Percentiles rank a stretch among this genome's conserved stretches.
Evolutionary conservation across 1,140 invertebrate genomes (phyloP).

Genomic region (Aphidius ervi): DNA sequence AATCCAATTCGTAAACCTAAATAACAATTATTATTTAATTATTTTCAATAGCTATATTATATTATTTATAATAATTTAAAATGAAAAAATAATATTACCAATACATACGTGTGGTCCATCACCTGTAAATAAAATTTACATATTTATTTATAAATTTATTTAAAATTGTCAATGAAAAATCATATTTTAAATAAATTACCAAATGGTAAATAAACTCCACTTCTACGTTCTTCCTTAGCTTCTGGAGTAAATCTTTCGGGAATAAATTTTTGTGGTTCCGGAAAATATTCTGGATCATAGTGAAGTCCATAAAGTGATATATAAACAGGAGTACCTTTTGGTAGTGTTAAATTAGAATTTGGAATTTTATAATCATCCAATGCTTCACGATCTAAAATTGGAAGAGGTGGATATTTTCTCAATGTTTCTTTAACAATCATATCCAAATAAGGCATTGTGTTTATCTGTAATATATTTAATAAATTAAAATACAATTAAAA

Average conservation of each 20-base stretch:
- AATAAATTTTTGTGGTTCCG: constrained; percentile 50
- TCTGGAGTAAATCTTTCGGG: constrained; percentile 68
- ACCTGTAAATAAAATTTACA: too few species aligned
- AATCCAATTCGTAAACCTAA: constrained; percentile 59
- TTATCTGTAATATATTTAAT: constrained; percentile 16
- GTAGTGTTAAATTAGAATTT: constrained; percentile 37
- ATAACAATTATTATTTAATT: background rate
- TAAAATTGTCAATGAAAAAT: constrained; percentile 34
- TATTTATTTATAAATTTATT: constrained; percentile 21
- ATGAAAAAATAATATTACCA: constrained; percentile 32
- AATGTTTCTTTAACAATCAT: constrained; percentile 41
- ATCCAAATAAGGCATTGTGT: constrained; percentile 27
- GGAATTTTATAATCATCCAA: constrained; percentile 47
- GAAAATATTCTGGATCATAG: constrained; percentile 41
- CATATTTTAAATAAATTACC: constrained; percentile 35
- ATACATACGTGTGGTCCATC: constrained; percentile 59
- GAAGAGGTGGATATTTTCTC: constrained; percentile 57
- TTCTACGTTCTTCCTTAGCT: constrained; percentile 42
- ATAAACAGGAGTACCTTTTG: constrained; percentile 40
- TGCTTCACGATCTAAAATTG: constrained; percentile 52
- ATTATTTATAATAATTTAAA: too few species aligned
- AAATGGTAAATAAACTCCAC: constrained; percentile 57
- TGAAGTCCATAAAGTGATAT: constrained; percentile 43
- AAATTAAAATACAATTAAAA: background rate
- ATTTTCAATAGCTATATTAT: too few species aligned